Evolutionary conservation across 1,140 invertebrate genomes (phyloP).

Genomic region (Spodoptera frugiperda): DNA sequence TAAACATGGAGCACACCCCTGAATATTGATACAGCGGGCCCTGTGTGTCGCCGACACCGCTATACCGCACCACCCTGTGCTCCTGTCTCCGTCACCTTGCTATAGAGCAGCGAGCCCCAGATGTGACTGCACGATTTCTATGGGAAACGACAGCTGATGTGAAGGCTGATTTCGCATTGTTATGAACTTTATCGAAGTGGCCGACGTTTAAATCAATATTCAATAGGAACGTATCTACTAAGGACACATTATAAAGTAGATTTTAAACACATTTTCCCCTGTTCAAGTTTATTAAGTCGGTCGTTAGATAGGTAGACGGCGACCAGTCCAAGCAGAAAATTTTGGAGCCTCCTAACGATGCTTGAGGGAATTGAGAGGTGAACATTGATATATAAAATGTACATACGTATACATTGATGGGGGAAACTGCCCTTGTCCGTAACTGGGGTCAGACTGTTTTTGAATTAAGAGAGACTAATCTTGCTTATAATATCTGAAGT

Average conservation of each 20-base stretch:
- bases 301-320: slow-evolving; percentile 8
- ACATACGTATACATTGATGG: background rate
- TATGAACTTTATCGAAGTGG: background rate
- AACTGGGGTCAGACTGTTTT: too few relatives aligned
- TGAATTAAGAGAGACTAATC: too few relatives aligned
- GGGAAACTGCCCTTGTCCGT: background rate
- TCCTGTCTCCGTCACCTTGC: too few relatives aligned
- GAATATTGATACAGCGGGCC: slow-evolving; percentile 36
- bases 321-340: slow-evolving; percentile 16
- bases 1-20: slow-evolving; percentile 3
- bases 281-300: slow-evolving; percentile 5
- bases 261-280: slow-evolving; percentile 2
- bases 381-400: slow-evolving; percentile 12
- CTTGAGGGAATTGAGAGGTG: slow-evolving; percentile 14
- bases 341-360: slow-evolving; percentile 32
- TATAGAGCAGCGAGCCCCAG: background rate
- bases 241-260: background rate
- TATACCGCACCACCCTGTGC: too few relatives aligned
- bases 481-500: too few relatives aligned
- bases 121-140: background rate
- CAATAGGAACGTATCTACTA: background rate
- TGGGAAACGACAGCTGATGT: slow-evolving; percentile 16
- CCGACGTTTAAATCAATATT: background rate
- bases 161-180: background rate
- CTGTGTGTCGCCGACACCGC: too few relatives aligned